Conservation (phyloP, 2,113 vertebrate genomes). For the Cryptomyrus ogoouensis region DNA sequence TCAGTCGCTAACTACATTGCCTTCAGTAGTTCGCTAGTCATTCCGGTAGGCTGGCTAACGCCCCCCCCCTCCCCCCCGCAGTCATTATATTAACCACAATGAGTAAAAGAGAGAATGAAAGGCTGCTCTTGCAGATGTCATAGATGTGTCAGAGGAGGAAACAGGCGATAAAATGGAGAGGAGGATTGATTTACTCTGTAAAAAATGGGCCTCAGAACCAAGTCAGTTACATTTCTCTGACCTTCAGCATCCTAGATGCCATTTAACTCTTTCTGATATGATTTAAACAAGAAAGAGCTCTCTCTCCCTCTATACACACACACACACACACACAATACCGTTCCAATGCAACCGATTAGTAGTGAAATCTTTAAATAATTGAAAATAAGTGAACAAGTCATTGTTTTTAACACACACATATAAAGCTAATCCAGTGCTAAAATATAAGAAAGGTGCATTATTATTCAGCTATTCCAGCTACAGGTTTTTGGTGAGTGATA, state of each 20-base stretch:
- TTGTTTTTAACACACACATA: neutral
- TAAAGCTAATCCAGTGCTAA: neutral
- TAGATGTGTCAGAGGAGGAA: constrained; percentile 15
- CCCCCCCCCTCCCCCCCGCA: neutral
- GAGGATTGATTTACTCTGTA: constrained; percentile 13
- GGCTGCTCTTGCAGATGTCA: constrained; percentile 20
- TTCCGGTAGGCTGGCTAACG: neutral
- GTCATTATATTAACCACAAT: constrained; percentile 14
- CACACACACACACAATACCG: neutral
- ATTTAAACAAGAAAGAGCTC: neutral
- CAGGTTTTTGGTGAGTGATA: neutral
- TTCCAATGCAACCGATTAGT: neutral
- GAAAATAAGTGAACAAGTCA: neutral
- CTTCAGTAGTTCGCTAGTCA: neutral
- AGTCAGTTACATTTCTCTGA: constrained; percentile 1
- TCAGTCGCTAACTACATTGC: neutral
- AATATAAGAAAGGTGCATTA: neutral
- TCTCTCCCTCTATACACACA: no score
- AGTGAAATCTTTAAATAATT: neutral
- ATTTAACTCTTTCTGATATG: neutral
- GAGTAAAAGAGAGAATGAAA: constrained; percentile 10
- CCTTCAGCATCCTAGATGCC: constrained; percentile 16
- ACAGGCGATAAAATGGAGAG: constrained; percentile 9
- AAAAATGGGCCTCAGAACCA: neutral
- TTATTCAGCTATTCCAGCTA: neutral